Evolutionary conservation across 1,140 invertebrate species (phyloP), one percentile per base, ranked within the genome.

Genomic region (Drosophila nikananu): DNA sequence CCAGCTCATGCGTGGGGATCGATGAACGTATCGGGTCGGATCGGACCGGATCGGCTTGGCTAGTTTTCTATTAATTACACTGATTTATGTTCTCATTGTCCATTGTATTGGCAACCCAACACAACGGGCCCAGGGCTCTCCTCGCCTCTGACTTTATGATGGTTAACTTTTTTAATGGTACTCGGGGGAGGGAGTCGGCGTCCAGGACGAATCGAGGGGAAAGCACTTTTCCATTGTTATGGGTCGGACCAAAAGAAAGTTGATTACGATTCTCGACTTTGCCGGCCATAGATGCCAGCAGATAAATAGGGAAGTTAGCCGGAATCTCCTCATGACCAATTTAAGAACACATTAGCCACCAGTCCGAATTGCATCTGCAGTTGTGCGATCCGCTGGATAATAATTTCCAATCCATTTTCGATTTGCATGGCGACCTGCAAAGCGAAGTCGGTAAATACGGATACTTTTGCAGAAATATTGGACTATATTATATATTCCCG

Each of bases 51-150:
- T 39, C 42, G 55, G 42, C 52, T 55, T 81, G 77, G 86, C 84
- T 84, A 87, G 73, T 87, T 87, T 87, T 89, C 83, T 91, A 92
- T 91, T 91, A 91, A 91, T 91, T 91, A 91, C 84, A 83, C 81
- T 91, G 89, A 91, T 91, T 91, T 91, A 91, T 91, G 89, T 82
- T 86, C 74, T 91, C 89, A 91, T 91, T 91, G 89, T 91, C 77
- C 89, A 91, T 91, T 91, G 89, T 91, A 81, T 80, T 81, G 52
- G 32, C 42, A 6, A 23, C 37, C 66, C 44, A 42, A 39, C 17
- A 32, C 32, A 19, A 42, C 49, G 35, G 41, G 32, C 25, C 13
- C 30, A n/a, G 25, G 19, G 12, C 57, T 10, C 52, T 46, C 42
- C 48, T 32, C 37, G 19, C 37, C 73, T 13, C 46, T 42, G 64